phyloP scores from a whole-genome alignment of 2,888 invertebrate genomes.

The Phalera bucephala region DNA sequence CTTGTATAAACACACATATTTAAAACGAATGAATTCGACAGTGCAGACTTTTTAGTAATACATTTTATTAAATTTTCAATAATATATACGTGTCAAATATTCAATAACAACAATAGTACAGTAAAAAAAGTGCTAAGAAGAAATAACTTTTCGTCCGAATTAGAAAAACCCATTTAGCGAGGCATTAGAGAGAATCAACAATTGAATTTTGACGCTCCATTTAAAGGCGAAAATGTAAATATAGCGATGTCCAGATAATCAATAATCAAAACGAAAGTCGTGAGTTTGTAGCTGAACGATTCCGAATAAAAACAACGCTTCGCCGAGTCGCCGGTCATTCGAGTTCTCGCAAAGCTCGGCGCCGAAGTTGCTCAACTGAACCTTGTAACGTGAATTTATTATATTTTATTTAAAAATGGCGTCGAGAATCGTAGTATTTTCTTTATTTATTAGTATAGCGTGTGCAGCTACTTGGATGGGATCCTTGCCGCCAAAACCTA shows the following conservation, averaged over 20 bases:
- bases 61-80: too few relatives aligned
- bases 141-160: not conserved
- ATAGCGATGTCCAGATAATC: not conserved
- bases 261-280: constrained; percentile 25
- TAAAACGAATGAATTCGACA: too few relatives aligned
- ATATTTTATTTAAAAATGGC: constrained; percentile 44
- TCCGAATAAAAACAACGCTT: constrained; percentile 62
- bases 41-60: too few relatives aligned
- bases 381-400: constrained; percentile 11
- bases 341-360: constrained; percentile 30
- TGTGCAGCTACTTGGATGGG: constrained; percentile 53
- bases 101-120: not conserved
- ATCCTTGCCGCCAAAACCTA: constrained; percentile 49
- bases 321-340: constrained; percentile 47
- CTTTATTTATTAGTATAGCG: constrained; percentile 46
- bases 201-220: not conserved
- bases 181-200: constrained; percentile 1
- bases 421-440: constrained; percentile 51
- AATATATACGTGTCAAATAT: too few relatives aligned
- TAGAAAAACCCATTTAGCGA: constrained; percentile 5
- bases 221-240: constrained; percentile 1
- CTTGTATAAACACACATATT: too few relatives aligned
- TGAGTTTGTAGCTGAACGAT: constrained; percentile 39
- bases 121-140: constrained; percentile 1
- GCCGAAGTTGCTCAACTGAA: constrained; percentile 27